Evolutionary conservation across 1,140 invertebrate species (phyloP), one percentile per base, ranked within the genome.

Genomic region (Hormaphis cornu): DNA sequence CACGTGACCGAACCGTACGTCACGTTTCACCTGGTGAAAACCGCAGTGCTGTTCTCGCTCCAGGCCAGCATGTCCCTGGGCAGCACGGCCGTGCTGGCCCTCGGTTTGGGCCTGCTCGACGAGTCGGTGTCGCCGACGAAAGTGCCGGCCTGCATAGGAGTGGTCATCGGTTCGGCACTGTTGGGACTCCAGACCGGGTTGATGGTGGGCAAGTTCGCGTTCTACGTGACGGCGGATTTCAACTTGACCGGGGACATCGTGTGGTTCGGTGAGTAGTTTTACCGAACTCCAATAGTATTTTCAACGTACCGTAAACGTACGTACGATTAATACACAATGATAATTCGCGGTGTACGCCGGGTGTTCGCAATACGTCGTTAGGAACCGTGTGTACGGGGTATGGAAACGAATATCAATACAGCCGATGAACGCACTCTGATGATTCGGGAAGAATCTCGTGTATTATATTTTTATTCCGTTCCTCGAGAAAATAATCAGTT

Each of bases 141-240:
- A 56, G 61, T 69, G n/a, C 66, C 71, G 8, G 71, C 66, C 50
- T 70, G 54, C 22, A 70, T 72, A 52, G 71, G 71, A 8, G 58
- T 72, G 3, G 66, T 72, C 30, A 30, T 72, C 7, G 71, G 63
- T 28, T 56, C 69, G 2, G 46, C 56, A 20, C 46, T 70, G 3
- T 37, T 72, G 28, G 71, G 71, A 28, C 66, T 69, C 7, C 52
- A 70, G 33, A 18, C 44, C 1, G 71, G 71, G 14, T 40, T 72
- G 44, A 70, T 72, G 53, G 30, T 72, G 10, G 66, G 53, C 0
- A 70, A 56, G 63, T 56, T 48, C n/a, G 44, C 44, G 16, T 48
- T 66, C 18, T 28, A 66, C 12, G 30, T 70, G 3, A 70, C 46
- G 42, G 18, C 18, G 12, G 26, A 28, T 2, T 52, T 56, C 14